A percentile compares a stretch with the other conserved stretches of the same genome.
These are phyloP conservation scores for Hyphantria cunea DNA, from an alignment of 1,140 invertebrate species.

Conservation along the genomic window DNA sequence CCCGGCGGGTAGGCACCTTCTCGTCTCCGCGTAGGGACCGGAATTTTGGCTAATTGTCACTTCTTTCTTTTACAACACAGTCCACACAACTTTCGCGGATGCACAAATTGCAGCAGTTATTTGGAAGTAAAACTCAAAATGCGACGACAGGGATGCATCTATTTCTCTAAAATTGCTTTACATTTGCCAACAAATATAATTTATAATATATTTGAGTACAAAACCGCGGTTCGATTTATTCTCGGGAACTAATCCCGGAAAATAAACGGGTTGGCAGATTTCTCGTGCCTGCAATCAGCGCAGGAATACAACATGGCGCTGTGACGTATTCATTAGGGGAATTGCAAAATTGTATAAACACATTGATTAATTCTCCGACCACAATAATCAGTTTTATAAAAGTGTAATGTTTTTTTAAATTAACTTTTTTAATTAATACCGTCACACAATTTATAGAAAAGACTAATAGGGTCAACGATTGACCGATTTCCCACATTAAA, in stretches of 20 bases:
- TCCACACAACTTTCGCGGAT: slow-evolving; percentile 82
- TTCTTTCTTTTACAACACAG: slow-evolving; percentile 82
- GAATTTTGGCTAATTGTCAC: slow-evolving; percentile 84
- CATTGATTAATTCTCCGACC: slow-evolving; percentile 40
- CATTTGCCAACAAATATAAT: slow-evolving; percentile 81
- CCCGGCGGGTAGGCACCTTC: slow-evolving; percentile 83
- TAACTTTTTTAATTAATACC: slow-evolving; percentile 47
- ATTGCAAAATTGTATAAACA: slow-evolving; percentile 65
- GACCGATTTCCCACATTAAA: slow-evolving; percentile 72
- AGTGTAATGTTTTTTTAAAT: slow-evolving; percentile 48
- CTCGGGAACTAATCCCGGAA: slow-evolving; percentile 78
- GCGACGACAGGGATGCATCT: slow-evolving; percentile 75
- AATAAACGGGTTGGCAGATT: slow-evolving; percentile 82
- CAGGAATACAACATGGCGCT: slow-evolving; percentile 82
- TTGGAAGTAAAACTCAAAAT: slow-evolving; percentile 76
- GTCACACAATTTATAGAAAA: slow-evolving; percentile 53
- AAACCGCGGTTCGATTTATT: slow-evolving; percentile 81
- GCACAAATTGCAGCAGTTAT: slow-evolving; percentile 81
- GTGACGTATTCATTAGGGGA: slow-evolving; percentile 79
- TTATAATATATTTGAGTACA: slow-evolving; percentile 81
- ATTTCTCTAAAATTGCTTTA: slow-evolving; percentile 75
- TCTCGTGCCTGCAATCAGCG: slow-evolving; percentile 82
- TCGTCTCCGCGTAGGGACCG: slow-evolving; percentile 84
- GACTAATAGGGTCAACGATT: slow-evolving; percentile 67
- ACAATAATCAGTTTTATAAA: slow-evolving; percentile 47